Conservation (phyloP, 2,888 invertebrate species). For the Panorpa germanica region DNA sequence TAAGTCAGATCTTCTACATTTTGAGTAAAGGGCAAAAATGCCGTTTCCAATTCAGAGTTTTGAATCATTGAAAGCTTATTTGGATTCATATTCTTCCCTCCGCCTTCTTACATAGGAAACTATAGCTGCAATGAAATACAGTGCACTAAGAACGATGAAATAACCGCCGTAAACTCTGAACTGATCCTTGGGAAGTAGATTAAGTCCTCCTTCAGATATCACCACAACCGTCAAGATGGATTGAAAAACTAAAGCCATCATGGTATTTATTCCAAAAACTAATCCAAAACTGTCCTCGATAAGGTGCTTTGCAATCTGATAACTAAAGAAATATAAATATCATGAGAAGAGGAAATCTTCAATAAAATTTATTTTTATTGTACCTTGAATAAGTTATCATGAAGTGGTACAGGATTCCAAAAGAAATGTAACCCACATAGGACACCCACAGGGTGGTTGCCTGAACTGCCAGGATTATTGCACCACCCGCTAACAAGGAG, state of each 20-base stretch:
- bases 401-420: constrained; percentile 47
- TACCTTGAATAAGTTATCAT: constrained; percentile 54
- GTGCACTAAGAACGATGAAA: constrained; percentile 36
- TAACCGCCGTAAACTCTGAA: constrained; percentile 52
- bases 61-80: no score
- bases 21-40: no score
- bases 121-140: constrained; percentile 32
- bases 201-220: constrained; percentile 27
- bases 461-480: constrained; percentile 26
- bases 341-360: no score
- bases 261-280: constrained; percentile 60
- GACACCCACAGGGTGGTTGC: constrained; percentile 34
- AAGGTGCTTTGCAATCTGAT: no score
- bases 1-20: no score
- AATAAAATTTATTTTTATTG: constrained; percentile 12
- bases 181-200: constrained; percentile 33
- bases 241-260: constrained; percentile 46
- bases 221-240: constrained; percentile 44
- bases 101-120: constrained; percentile 18
- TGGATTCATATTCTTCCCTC: no score
- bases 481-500: constrained; percentile 25
- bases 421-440: constrained; percentile 42
- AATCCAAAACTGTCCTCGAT: no score
- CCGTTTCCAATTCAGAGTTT: no score
- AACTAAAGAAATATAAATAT: no score